Base-by-base conservation (phyloP, 2,888 invertebrate species). In the Opisthograptis luteolata region DNA sequence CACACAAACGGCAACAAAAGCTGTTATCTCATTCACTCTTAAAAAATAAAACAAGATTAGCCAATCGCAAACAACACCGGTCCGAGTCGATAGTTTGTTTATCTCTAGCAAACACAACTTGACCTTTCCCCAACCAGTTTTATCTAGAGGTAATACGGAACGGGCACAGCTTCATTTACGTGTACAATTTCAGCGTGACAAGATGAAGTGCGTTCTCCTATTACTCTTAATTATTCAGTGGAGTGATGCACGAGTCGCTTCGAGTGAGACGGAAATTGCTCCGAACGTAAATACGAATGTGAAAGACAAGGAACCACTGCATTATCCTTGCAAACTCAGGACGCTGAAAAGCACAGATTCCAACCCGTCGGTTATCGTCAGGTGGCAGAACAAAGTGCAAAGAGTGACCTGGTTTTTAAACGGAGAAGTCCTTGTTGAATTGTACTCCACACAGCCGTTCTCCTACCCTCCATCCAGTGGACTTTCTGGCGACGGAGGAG, bases 311-410 rank as follows among this genome's bases (percentile, higher is more conserved):
- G 50, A 56, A 2, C 60, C 68, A 5, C 62, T 79, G 10, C 53
- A 49, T 37, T 66, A 71, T n/a, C 47, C 63, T 2, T 81, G 82
- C 44, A 63, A 54, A 3, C 66, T 71, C 2, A 69, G 73, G 52
- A 66, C 68, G 5, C 46, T 81, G 25, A 63, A 69, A 39, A 67
- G 61, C 0, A 67, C 59, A 0, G 74, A 79, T 25, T 58, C 66
- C 0, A 76, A 75, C n/a, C 80, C 80, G 0, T 80, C 79, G 0
- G 72, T 78, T 0, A 54, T 82, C 2, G 68, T 81, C 19, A 70
- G 60, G 37, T 79, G 72, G 71, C 64, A 67, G 3, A 62, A 66
- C 17, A 57, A 69, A 34, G 34, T 71, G 1, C 66, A 67, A n/a
- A 68, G 66, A 35, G 46, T 75, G 9, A 71, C 72, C 1, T 74